Evolutionary conservation across 2,888 invertebrate species (phyloP).

Genomic region (Steromphala cineraria): DNA sequence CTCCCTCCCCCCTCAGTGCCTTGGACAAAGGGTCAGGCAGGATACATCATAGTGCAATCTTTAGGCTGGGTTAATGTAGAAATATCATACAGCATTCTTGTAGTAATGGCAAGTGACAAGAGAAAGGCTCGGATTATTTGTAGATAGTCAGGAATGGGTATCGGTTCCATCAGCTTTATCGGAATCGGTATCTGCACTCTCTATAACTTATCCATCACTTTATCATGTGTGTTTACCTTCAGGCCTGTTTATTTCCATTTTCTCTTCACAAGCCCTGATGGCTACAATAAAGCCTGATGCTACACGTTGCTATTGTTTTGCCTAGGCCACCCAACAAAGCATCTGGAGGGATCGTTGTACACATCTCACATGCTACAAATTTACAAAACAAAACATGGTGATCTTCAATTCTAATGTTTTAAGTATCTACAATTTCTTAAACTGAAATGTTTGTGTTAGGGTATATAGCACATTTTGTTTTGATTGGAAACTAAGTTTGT

Average conservation of each 20-base stretch:
- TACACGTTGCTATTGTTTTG: constrained; percentile 2
- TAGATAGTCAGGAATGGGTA: background rate
- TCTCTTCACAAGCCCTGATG: constrained; percentile 1
- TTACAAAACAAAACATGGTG: background rate
- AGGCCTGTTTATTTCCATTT: constrained; percentile 13
- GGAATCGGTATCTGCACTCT: constrained; percentile 3
- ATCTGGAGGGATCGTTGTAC: background rate
- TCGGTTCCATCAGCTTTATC: constrained; percentile 12
- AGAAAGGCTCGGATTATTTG: background rate
- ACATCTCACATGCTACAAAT: background rate
- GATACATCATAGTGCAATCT: constrained; percentile 1
- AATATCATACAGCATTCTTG: constrained; percentile 12
- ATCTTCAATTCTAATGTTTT: no score
- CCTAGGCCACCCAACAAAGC: constrained; percentile 5
- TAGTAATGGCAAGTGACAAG: constrained; percentile 3
- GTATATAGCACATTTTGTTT: no score
- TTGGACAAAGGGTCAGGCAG: background rate
- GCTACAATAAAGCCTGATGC: constrained; percentile 1
- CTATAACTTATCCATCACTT: constrained; percentile 17
- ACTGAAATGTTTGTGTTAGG: no score
- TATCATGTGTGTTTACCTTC: constrained; percentile 16
- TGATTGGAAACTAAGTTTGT: no score
- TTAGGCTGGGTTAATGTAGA: constrained; percentile 4
- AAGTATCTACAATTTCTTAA: no score
- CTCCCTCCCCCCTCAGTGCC: background rate